phyloP scores from a whole-genome alignment of 2,797 vertebrate genomes.

The Neosalanx taihuensis region DNA sequence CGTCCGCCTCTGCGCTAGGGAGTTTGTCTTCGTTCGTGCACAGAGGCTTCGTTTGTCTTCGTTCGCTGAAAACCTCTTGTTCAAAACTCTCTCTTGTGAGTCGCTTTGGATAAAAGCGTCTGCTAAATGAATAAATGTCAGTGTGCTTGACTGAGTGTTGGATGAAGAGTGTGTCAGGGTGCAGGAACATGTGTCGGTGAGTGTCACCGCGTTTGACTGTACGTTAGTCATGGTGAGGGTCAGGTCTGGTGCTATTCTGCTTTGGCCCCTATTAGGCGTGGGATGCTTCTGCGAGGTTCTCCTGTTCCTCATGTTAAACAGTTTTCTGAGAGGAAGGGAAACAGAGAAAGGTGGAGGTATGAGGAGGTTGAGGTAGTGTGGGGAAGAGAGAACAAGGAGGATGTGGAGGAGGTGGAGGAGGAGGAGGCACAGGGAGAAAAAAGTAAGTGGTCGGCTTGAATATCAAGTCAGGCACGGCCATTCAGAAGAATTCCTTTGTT shows the following conservation, averaged over 20 bases:
- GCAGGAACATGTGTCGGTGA: neutral
- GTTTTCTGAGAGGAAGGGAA: neutral
- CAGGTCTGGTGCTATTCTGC: neutral
- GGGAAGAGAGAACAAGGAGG: neutral
- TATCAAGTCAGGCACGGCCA: conserved; percentile 27
- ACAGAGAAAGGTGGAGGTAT: neutral
- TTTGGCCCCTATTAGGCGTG: neutral
- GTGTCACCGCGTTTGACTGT: neutral
- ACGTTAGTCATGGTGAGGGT: neutral
- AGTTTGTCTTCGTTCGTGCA: too few species aligned
- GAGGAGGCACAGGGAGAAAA: neutral
- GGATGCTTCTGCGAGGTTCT: neutral
- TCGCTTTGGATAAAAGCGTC: too few species aligned
- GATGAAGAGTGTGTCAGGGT: neutral
- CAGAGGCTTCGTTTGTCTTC: too few species aligned
- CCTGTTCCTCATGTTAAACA: neutral
- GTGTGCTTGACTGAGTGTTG: too few species aligned
- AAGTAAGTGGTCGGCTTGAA: conserved; percentile 40
- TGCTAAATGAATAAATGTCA: too few species aligned
- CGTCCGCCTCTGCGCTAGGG: too few species aligned
- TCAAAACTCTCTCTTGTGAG: too few species aligned
- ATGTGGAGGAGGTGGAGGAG: neutral
- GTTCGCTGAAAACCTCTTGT: too few species aligned
- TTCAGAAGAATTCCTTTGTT: conserved; percentile 54
- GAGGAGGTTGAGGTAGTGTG: neutral